Evolutionary conservation across 1,140 invertebrate species (phyloP), one percentile per base, ranked within the genome.

Genomic region (Gerris buenoi): DNA sequence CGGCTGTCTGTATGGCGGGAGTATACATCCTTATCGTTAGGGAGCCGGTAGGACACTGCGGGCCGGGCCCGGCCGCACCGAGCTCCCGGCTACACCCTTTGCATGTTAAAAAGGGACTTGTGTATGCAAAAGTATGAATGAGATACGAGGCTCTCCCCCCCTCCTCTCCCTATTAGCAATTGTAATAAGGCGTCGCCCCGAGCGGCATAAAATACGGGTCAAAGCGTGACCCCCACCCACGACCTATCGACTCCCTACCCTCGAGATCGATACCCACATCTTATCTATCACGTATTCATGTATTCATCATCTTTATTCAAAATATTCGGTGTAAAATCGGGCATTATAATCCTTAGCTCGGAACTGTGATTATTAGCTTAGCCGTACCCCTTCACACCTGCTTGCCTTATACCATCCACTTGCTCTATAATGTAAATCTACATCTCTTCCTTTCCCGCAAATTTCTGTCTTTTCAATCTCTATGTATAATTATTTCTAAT

Each of bases 21-120:
- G 27, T n/a, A 27, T 25, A 63, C 62, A 25, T 63, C 62, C 63
- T 68, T 29, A 68, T 68, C 67, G 63, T 60, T 27, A 64, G 46
- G 63, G 63, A 68, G 67, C 63, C 63, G 28, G 62, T 68, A 63
- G 67, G 67, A 68, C 67, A 68, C 67, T 68, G 67, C 27, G 63
- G 56, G 46, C 46, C 59, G 64, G 63, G 56, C 27, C 68, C 58
- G 64, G 25, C 65, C 66, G 25, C 67, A 61, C 26, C 27, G 46
- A 46, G 33, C 33, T 46, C 64, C 64, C 67, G 18, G 66, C 63
- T 68, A 73, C 72, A 69, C 68, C 68, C 70, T 73, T 73, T 72
- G 72, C 72, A 73, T 73, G 72, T 73, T 73, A 73, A 73, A 73
- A 73, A 73, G 72, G 70, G 72, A 73, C 71, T 71, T 72, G 69